Conservation (phyloP, 1,140 invertebrate species). For the Araneus ventricosus region DNA sequence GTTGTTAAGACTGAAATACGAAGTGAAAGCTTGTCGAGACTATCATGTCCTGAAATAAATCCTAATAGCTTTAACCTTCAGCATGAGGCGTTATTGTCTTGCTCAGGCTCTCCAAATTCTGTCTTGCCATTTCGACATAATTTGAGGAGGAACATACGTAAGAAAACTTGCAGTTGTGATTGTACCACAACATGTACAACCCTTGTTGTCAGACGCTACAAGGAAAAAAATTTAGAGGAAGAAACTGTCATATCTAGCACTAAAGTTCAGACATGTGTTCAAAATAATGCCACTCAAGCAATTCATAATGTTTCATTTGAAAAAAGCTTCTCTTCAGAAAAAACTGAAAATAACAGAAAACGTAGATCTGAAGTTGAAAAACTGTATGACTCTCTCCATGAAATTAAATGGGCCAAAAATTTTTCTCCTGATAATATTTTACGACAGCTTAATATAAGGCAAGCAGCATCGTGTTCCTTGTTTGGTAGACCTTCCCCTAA, state of each 20-base stretch:
- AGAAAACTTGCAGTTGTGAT: constrained; percentile 62
- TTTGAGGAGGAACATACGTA: constrained; percentile 51
- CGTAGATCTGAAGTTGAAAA: constrained; percentile 57
- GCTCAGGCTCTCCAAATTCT: background rate
- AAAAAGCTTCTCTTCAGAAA: constrained; percentile 5
- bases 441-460: constrained; percentile 33
- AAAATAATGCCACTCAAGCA: background rate
- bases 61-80: background rate
- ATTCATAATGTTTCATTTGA: background rate
- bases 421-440: constrained; percentile 71
- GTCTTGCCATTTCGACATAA: constrained; percentile 44
- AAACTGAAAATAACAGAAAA: constrained; percentile 13
- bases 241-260: constrained; percentile 55
- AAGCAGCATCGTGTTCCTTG: constrained; percentile 52
- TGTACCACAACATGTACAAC: constrained; percentile 43
- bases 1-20: background rate
- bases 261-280: constrained; percentile 28
- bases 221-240: constrained; percentile 23
- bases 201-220: constrained; percentile 9
- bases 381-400: constrained; percentile 61
- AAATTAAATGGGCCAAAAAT: constrained; percentile 67
- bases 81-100: background rate
- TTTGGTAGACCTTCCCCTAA: constrained; percentile 20
- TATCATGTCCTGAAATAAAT: background rate
- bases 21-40: background rate